Evolutionary conservation across 2,797 vertebrate genomes (phyloP), one percentile per base, ranked within the genome.

Genomic region (Melanotaenia nigrans): DNA sequence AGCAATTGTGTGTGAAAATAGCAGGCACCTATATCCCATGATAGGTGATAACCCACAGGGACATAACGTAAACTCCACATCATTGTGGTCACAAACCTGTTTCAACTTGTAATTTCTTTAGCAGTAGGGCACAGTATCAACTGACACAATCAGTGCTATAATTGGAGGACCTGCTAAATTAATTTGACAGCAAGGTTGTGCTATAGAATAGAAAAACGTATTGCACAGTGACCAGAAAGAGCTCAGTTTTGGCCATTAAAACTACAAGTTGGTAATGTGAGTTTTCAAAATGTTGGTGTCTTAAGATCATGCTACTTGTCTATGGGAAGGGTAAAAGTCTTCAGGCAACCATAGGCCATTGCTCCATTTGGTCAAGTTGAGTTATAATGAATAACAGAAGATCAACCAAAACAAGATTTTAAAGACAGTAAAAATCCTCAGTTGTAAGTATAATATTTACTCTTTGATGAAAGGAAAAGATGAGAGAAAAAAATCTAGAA

Each of bases 1-100:
- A 82, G 56, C 54, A 35, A 77, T 32, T 47, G 47, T 20, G 47
- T 54, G 14, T 25, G 45, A 56, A 61, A 54, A 36, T 42, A 57
- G 24, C n/a, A 5, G n/a, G 32, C 63, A 61, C 8, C 2, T 60
- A 38, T 58, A 40, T 65, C 58, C 24, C 42, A 38, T 76, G 67
- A 72, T 45, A 69, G 30, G 20, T 4, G 68, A 62, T 20, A 4
- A 28, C 32, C 32, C 25, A 40, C 10, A 56, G 33, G 40, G 36
- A 59, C 24, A 35, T 55, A 3, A 10, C 64, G 12, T 20, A 8
- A 7, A 36, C 16, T 54, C 24, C 25, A 42, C 1, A 0, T 1
- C 30, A 45, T 61, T 30, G 13, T 25, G 22, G 25, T 57, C 60
- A 16, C 30, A n/a, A 35, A 12, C 45, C 13, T 54, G 51, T 42